These are phyloP conservation scores for Drosophila tani DNA, from an alignment of 1,140 invertebrate species.

Conservation along the genomic window DNA sequence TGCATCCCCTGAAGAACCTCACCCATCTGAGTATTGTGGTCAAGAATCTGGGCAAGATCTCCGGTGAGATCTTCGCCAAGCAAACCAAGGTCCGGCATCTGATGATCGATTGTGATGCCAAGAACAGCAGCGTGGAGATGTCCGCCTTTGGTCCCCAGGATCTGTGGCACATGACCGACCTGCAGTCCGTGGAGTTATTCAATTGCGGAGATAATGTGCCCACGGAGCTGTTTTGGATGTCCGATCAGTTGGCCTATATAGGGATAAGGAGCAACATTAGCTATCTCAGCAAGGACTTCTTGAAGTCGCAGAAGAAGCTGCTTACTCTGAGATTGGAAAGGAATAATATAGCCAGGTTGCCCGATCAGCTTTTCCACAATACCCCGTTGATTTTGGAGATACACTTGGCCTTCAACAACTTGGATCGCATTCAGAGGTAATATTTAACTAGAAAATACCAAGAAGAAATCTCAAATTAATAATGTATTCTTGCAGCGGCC, in stretches of 20 bases:
- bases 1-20: conserved; percentile 54
- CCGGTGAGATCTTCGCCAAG: conserved; percentile 62
- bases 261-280: conserved; percentile 72
- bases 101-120: conserved; percentile 63
- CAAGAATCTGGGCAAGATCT: conserved; percentile 60
- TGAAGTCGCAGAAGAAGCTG: conserved; percentile 57
- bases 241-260: conserved; percentile 61
- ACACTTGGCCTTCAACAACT: conserved; percentile 64
- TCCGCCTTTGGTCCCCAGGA: conserved; percentile 63
- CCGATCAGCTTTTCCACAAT: conserved; percentile 60
- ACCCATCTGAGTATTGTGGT: conserved; percentile 57
- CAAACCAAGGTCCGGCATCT: conserved; percentile 51
- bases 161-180: conserved; percentile 64
- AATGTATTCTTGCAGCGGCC: conserved; percentile 36
- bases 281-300: conserved; percentile 64
- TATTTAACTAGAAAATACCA: neutral
- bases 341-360: conserved; percentile 67
- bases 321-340: conserved; percentile 53
- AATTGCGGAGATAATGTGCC: conserved; percentile 73
- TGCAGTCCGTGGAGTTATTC: conserved; percentile 63
- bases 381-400: conserved; percentile 60
- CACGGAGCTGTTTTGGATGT: conserved; percentile 69
- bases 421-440: conserved; percentile 71
- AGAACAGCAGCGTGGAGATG: conserved; percentile 73
- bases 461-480: no score